phyloP scores from a whole-genome alignment of 1,140 invertebrate genomes.

The Lysiphlebus fabarum region DNA sequence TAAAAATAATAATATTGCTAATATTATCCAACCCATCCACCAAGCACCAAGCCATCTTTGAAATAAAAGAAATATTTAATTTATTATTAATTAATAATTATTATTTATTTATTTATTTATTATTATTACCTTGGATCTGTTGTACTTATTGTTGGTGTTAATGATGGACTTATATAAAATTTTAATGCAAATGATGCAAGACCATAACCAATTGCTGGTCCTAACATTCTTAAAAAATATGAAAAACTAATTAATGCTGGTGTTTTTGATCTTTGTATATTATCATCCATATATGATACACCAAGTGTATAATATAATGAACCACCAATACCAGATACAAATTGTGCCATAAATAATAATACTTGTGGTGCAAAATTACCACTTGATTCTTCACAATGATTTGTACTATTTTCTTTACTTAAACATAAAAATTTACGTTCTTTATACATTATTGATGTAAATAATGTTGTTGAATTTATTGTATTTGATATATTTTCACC shows the following conservation, averaged over 20 bases:
- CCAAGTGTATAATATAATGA: constrained; percentile 66
- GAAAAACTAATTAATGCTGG: constrained; percentile 66
- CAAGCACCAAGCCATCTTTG: constrained; percentile 70
- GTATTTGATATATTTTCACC: constrained; percentile 38
- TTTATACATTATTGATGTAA: constrained; percentile 31
- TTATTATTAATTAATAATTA: constrained; percentile 9
- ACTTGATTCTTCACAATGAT: constrained; percentile 57
- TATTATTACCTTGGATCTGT: constrained; percentile 61
- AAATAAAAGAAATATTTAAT: not conserved
- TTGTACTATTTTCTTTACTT: constrained; percentile 37
- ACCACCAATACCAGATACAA: constrained; percentile 66
- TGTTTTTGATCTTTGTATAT: constrained; percentile 68
- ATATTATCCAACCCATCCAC: constrained; percentile 76
- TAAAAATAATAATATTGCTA: constrained; percentile 63
- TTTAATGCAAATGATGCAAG: constrained; percentile 68
- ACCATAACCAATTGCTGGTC: constrained; percentile 69
- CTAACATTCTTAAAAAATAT: constrained; percentile 68
- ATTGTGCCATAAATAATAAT: constrained; percentile 63
- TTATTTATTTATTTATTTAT: constrained; percentile 3
- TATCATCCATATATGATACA: constrained; percentile 70
- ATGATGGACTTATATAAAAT: constrained; percentile 65
- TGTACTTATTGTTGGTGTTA: constrained; percentile 66
- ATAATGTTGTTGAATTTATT: constrained; percentile 23
- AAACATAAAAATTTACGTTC: constrained; percentile 48
- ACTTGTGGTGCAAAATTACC: constrained; percentile 61